Evolutionary conservation across 1,140 invertebrate species (phyloP), one percentile per base, ranked within the genome.

Genomic region (Adelges cooleyi): DNA sequence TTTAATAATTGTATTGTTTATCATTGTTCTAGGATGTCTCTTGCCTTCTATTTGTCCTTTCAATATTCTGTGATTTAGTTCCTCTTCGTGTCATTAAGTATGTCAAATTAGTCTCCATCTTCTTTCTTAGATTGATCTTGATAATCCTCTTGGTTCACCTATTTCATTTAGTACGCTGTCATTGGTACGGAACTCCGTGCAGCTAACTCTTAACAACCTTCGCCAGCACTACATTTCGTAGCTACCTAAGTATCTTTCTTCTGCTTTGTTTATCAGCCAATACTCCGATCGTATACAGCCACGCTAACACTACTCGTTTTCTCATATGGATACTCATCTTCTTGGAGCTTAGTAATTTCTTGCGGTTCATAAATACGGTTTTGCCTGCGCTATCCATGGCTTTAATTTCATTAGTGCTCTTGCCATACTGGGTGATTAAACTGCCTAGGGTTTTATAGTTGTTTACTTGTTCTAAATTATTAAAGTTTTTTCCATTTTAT

Each of bases 381-480:
- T 50, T 15, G 48, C 22, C 23, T 50, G 48, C 9, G 48, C 48
- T 50, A 50, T 50, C 11, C 13, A n/a, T 50, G 27, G 48, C 22
- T 50, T 50, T 50, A 50, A 50, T 50, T 50, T 50, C 48, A 20
- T 50, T 50, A n/a, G 48, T 23, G 48, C 10, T 50, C 23, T 27
- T 50, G n/a, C 22, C 48, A 50, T 50, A 1, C 1, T 1, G 11
- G 23, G 48, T 50, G 48, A 50, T 27, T 50, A 50, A 27, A 50
- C 23, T 50, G 13, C 48, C 48, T 25, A 25, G 9, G 22, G 22
- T 23, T 25, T 49, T 49, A 49, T 49, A 50, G 6, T 23, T 50
- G 15, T 27, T 50, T 50, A 50, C 48, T 50, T 50, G 48, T 27
- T 50, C 22, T 50, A 50, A 27, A 50, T 50, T 3, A 4, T 23